A percentile compares a stretch with the other conserved stretches of the same genome.
Evolutionary conservation across 2,113 vertebrate genomes (phyloP).

Genomic region (Bothrops jararaca): DNA sequence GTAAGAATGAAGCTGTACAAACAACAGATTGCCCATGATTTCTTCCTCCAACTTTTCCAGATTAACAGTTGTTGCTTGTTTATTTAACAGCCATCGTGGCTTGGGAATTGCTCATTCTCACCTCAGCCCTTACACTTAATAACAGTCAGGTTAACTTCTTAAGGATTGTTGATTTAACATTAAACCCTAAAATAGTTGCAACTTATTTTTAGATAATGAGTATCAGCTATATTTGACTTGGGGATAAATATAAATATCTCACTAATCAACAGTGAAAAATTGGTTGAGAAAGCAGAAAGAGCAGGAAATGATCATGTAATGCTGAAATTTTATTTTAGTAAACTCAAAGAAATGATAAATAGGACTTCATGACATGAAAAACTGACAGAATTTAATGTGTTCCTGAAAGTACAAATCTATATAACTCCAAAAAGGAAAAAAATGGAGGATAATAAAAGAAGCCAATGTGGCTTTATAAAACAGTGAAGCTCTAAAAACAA

Average conservation of each 20-base stretch:
- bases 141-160: neutral
- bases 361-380: neutral
- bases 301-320: neutral
- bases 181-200: neutral
- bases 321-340: neutral
- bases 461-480: neutral
- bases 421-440: neutral
- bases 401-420: neutral
- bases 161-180: neutral
- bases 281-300: neutral
- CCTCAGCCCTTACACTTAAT: neutral
- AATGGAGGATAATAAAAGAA: neutral
- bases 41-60: neutral
- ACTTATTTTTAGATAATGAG: neutral
- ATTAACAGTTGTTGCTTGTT: neutral
- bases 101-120: neutral
- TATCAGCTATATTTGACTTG: neutral
- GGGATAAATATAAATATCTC: too few relatives aligned
- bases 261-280: neutral
- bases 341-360: neutral
- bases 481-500: neutral
- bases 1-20: neutral
- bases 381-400: neutral
- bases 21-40: neutral
- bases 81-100: neutral